Percentiles rank a stretch among this genome's conserved stretches.
Evolutionary conservation across 2,888 invertebrate species (phyloP).

Genomic region (Caenorhabditis doughertyi): DNA sequence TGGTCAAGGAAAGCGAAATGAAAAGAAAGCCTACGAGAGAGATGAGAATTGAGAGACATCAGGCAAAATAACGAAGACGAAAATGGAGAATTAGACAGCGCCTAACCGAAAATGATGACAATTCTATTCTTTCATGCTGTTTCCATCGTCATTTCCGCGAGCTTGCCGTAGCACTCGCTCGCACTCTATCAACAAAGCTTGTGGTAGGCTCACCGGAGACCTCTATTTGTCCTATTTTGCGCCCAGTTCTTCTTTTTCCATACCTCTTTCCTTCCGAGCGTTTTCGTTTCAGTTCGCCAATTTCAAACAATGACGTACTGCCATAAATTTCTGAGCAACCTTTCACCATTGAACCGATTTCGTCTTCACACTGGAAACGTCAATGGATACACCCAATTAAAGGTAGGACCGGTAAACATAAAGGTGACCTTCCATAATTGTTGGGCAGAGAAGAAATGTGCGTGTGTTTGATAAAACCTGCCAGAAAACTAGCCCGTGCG

Average conservation of each 20-base stretch:
- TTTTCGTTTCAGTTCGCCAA: constrained; percentile 27
- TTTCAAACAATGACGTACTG: constrained; percentile 53
- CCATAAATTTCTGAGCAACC: constrained; percentile 65
- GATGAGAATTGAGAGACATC: constrained; percentile 41
- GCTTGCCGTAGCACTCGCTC: constrained; percentile 11
- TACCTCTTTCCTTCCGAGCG: not conserved
- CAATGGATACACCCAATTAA: constrained; percentile 81
- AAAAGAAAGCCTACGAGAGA: constrained; percentile 12
- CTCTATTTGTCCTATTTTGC: constrained; percentile 13
- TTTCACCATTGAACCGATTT: constrained; percentile 70
- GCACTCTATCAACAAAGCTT: constrained; percentile 40
- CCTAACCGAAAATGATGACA: constrained; percentile 60
- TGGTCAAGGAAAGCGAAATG: constrained; percentile 9
- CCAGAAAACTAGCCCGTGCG: constrained; percentile 18
- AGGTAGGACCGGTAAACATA: constrained; percentile 65
- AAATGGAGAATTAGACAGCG: constrained; percentile 12
- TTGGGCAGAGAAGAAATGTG: not conserved
- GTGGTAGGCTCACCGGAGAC: constrained; percentile 7
- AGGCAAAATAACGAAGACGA: not conserved
- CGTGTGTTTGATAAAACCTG: constrained; percentile 44
- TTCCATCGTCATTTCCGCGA: constrained; percentile 34
- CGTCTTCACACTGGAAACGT: constrained; percentile 82
- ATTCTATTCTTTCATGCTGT: constrained; percentile 54
- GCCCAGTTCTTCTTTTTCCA: constrained; percentile 8
- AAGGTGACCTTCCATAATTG: constrained; percentile 19